phyloP scores from a whole-genome alignment of 2,888 invertebrate genomes.

The Eurois occulta region DNA sequence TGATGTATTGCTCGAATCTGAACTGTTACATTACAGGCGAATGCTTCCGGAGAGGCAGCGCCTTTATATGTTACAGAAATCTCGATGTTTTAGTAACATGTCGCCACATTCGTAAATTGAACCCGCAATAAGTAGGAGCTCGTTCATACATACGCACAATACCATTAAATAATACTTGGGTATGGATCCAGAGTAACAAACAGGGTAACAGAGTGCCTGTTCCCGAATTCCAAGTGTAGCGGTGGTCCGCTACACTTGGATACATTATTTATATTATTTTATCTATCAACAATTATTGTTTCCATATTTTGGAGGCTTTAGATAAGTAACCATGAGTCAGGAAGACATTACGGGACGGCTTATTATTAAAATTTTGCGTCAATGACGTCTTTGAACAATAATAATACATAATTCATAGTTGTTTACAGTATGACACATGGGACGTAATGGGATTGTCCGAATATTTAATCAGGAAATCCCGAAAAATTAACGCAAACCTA shows the following conservation, averaged over 20 bases:
- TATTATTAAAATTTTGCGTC: slow-evolving; percentile 6
- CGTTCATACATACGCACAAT: too few species aligned
- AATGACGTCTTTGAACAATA: slow-evolving; percentile 4
- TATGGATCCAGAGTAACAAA: neutral
- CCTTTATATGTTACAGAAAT: neutral
- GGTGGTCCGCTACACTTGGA: too few species aligned
- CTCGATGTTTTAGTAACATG: neutral
- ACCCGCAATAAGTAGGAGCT: neutral
- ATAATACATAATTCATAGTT: neutral
- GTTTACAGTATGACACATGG: neutral
- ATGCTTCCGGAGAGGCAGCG: too few species aligned
- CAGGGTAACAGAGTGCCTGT: neutral
- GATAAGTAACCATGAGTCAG: neutral
- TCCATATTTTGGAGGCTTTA: neutral
- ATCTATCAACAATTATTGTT: neutral
- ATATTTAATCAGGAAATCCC: neutral
- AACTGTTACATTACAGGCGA: too few species aligned
- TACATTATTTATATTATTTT: too few species aligned
- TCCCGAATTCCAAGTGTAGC: neutral
- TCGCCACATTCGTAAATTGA: neutral
- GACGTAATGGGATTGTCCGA: neutral
- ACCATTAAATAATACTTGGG: neutral
- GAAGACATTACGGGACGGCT: neutral
- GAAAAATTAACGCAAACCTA: neutral
- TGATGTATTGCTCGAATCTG: too few species aligned